Evolutionary conservation across 2,888 invertebrate species (phyloP).

Genomic region (Lithophane socia): DNA sequence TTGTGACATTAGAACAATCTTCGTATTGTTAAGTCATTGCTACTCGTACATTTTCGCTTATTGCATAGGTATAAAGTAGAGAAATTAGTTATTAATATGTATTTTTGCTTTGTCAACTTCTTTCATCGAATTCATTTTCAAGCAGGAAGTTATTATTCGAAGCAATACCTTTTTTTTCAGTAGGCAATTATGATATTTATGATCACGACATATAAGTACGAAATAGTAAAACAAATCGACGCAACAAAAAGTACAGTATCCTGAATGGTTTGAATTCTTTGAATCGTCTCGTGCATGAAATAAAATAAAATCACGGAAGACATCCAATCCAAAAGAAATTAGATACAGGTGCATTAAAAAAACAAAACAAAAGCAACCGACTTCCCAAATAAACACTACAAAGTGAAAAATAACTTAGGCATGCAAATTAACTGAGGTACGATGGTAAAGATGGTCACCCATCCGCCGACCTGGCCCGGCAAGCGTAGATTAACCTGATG

Average conservation of each 20-base stretch:
- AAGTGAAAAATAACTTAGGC: too few species aligned
- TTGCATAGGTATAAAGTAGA: not conserved
- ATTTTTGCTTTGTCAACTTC: not conserved
- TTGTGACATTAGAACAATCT: conserved; percentile 28
- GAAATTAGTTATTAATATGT: not conserved
- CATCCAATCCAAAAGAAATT: not conserved
- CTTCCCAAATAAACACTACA: too few species aligned
- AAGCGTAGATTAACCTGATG: too few species aligned
- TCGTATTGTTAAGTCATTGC: conserved; percentile 4
- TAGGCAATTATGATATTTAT: conserved; percentile 11
- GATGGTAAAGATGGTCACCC: too few species aligned
- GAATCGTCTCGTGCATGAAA: conserved; percentile 1
- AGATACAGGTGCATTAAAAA: too few species aligned
- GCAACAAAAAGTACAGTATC: not conserved
- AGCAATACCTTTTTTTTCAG: not conserved
- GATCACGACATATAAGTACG: not conserved
- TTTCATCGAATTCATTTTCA: not conserved
- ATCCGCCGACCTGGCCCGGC: too few species aligned
- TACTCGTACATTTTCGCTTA: conserved; percentile 6
- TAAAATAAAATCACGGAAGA: conserved; percentile 14
- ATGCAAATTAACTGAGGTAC: too few species aligned
- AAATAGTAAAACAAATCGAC: not conserved
- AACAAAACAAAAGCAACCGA: too few species aligned
- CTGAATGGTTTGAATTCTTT: not conserved
- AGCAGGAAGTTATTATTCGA: conserved; percentile 1